Evolutionary conservation across 2,797 vertebrate species (phyloP), one percentile per base, ranked within the genome.

Genomic region (Crypturellus tataupa): DNA sequence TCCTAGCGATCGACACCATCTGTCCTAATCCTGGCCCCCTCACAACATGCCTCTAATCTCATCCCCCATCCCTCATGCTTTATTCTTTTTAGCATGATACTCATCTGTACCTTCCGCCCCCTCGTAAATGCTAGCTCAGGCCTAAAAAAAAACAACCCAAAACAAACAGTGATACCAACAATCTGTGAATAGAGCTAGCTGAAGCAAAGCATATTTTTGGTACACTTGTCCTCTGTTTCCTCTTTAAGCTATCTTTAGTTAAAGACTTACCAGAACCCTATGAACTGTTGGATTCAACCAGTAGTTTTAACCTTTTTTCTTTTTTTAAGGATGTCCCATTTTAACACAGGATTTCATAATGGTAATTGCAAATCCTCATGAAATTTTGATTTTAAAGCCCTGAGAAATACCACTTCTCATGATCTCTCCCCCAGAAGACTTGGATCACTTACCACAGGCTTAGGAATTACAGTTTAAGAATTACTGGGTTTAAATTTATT

Each of bases 81-180:
- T 89, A 96, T 94, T 95, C 94, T 92, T 93, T 96, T 94, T 89
- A 94, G 93, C 95, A 93, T 95, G 93, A 96, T 96, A 96, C 86
- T 94, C 95, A 96, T 96, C 94, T 93, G 91, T 94, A 96, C 95
- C 75, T 97, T 96, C 95, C 94, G 0, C 95, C 95, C 93, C 95
- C 95, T 97, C 91, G n/a, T 96, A 96, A 96, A 94, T 93, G 94
- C 95, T 96, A 94, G 94, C 90, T 95, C 93, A 95, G 72, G 91
- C 91, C 93, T 96, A 97, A 96, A 96, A 96, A 94, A 96, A 94
- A 1, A 51, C 90, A 51, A 94, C 78, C 63, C 85, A 94, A 97
- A 97, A 1, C 94, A 96, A 96, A 96, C 94, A 95, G 90, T 96
- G 95, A 96, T 96, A 95, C 71, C 93, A 97, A 94, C 91, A 94